Conservation (phyloP, 2,888 invertebrate species). For the Sussaba pulchella region DNA sequence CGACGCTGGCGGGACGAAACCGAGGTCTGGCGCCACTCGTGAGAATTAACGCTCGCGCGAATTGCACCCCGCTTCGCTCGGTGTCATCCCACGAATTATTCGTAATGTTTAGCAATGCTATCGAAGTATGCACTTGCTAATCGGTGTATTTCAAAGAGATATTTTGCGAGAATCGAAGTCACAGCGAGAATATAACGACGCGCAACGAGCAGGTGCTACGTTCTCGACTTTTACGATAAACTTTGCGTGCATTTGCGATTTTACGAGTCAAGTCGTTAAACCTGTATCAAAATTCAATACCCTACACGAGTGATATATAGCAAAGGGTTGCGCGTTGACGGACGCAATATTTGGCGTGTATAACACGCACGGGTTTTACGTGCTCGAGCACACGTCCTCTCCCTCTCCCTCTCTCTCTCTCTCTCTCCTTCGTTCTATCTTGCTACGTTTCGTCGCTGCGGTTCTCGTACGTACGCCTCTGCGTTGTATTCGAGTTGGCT, state of each 20-base stretch:
- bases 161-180: not conserved
- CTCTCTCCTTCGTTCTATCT: not conserved
- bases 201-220: not conserved
- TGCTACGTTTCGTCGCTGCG: slow-evolving; percentile 9
- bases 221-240: not conserved
- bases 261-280: slow-evolving; percentile 54
- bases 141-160: slow-evolving; percentile 30
- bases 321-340: not conserved
- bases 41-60: slow-evolving; percentile 64
- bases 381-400: slow-evolving; percentile 10
- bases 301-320: slow-evolving; percentile 29
- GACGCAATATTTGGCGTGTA: slow-evolving; percentile 40
- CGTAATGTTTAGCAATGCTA: slow-evolving; percentile 62
- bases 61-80: slow-evolving; percentile 47
- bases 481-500: slow-evolving; percentile 42
- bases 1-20: slow-evolving; percentile 28
- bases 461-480: not conserved
- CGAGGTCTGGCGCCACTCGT: slow-evolving; percentile 67
- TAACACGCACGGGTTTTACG: slow-evolving; percentile 24
- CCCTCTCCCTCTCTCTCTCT: not conserved
- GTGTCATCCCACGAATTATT: slow-evolving; percentile 42
- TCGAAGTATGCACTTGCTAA: slow-evolving; percentile 54
- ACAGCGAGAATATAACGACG: not conserved
- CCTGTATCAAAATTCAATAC: slow-evolving; percentile 50
- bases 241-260: slow-evolving; percentile 42